Evolutionary conservation across 2,888 invertebrate genomes (phyloP).

Genomic region (Philhelius pedissequus): DNA sequence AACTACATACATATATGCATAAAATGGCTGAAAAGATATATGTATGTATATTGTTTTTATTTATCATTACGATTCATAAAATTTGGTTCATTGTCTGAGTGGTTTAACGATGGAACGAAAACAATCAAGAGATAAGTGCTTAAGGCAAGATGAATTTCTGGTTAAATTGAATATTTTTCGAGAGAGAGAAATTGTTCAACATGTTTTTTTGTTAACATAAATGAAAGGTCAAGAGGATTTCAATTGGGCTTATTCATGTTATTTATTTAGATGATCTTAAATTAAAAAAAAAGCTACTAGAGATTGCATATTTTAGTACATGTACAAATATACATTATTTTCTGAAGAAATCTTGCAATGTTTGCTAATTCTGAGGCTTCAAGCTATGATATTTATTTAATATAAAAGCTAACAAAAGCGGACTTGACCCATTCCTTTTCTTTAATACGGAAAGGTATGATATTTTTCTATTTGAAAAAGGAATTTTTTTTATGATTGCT

Average conservation of each 20-base stretch:
- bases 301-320: neutral
- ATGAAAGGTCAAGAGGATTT: slow-evolving; percentile 4
- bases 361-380: too few species aligned
- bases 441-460: too few species aligned
- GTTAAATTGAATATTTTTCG: slow-evolving; percentile 1
- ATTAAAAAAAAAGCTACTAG: neutral
- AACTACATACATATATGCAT: neutral
- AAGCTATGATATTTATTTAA: too few species aligned
- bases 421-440: too few species aligned
- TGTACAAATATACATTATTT: neutral
- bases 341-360: too few species aligned
- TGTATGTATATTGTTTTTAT: slow-evolving; percentile 2
- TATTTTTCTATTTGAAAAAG: too few species aligned
- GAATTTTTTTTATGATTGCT: too few species aligned
- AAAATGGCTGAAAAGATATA: slow-evolving; percentile 11
- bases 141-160: slow-evolving; percentile 15
- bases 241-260: neutral
- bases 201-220: neutral
- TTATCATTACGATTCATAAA: neutral
- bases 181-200: neutral
- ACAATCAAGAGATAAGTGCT: slow-evolving; percentile 23
- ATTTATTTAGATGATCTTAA: neutral
- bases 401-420: too few species aligned
- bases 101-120: neutral
- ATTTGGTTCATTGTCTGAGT: slow-evolving; percentile 31